Conservation (phyloP, 1,140 invertebrate genomes). For the Oryctes rhinoceros region DNA sequence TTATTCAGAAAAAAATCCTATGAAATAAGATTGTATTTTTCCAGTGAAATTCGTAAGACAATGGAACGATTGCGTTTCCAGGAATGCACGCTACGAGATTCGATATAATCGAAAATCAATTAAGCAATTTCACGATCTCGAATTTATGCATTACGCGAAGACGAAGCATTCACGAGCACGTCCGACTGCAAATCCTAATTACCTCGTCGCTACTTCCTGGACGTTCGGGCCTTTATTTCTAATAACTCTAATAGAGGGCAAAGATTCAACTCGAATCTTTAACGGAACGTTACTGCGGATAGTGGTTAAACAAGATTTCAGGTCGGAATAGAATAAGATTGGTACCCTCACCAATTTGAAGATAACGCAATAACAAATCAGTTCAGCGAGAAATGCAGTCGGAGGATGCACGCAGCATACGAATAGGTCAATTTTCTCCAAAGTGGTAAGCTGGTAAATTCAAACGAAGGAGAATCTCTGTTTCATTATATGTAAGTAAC, state of each 20-base stretch:
- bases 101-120: slow-evolving; percentile 10
- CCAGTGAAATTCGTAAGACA: background rate
- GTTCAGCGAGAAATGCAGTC: too few species aligned
- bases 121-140: slow-evolving; percentile 2
- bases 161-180: background rate
- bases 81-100: background rate
- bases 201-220: background rate
- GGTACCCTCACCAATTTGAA: too few species aligned
- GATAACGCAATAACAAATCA: too few species aligned
- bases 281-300: too few species aligned
- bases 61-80: slow-evolving; percentile 9
- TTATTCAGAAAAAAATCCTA: background rate
- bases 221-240: background rate
- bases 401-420: too few species aligned
- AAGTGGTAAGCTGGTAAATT: too few species aligned
- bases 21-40: background rate
- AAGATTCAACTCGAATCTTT: background rate
- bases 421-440: too few species aligned
- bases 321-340: too few species aligned
- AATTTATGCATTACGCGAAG: background rate
- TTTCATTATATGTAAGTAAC: too few species aligned
- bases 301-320: too few species aligned
- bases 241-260: background rate
- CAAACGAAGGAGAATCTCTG: too few species aligned
- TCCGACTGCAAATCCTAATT: background rate